Evolutionary conservation across 2,888 invertebrate genomes (phyloP), one percentile per base, ranked within the genome.

Genomic region (Petrolisthes cinctipes): DNA sequence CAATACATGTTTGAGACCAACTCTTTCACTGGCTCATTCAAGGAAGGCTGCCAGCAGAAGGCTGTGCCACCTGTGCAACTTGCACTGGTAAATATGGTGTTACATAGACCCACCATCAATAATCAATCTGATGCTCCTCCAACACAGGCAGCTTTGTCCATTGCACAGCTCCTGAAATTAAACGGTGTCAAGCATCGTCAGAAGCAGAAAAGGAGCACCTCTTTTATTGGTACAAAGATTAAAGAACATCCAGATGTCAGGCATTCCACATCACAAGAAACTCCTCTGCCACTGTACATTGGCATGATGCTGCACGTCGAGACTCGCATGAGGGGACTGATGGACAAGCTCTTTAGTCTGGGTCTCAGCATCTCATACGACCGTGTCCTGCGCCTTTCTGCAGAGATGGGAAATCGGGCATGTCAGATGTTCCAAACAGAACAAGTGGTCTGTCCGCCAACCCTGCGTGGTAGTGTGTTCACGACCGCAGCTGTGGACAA

Each of bases 1-100:
- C 66, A 68, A 37, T 20, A 78, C 0, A 85, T 73, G 54, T 85
- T 85, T 85, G 66, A 85, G 17, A n/a, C 56, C 7, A 54, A 79
- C 51, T n/a, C 51, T 23, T 85, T 85, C 79, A 51, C 9, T 79
- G 85, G 85, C 17, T 83, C 54, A 85, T 85, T 85, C 79, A 9
- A 56, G 20, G 79, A 66, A 61, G 79, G 17, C 37, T 78, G 66
- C 51, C 78, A 79, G 7, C 5, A 79, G 23, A 20, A 85, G 1
- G 5, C 78, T 85, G 84, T 85, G 78, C 66, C 84, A 76, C 11
- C 17, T n/a, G 68, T 82, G 4, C 73, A 71, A 54, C 4, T 14
- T 71, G 66, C 78, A 53, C 73, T 76, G 73, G 76, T 83, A 54
- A 75, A 75, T 53, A 83, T 83, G 76, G 75, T 73, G 54, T 37